Evolutionary conservation across 2,888 invertebrate species (phyloP).

Genomic region (Drosophila dives): DNA sequence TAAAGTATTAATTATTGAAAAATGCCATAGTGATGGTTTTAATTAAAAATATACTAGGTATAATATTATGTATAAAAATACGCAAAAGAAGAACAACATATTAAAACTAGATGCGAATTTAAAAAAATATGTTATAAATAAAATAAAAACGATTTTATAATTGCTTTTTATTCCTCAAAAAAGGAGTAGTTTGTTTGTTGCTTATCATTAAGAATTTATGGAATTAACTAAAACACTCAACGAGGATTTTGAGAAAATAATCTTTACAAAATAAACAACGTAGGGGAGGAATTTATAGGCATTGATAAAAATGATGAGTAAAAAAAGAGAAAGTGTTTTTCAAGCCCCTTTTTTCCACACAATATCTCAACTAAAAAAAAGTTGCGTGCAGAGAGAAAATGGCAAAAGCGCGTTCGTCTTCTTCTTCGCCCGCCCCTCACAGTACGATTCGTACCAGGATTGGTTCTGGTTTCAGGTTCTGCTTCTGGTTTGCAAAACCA

Average conservation of each 20-base stretch:
- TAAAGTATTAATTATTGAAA: neutral
- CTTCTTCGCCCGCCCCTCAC: slow-evolving; percentile 1
- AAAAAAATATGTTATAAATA: neutral
- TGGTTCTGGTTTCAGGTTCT: slow-evolving; percentile 48
- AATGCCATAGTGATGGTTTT: neutral
- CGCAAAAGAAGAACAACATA: neutral
- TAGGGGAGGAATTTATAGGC: slow-evolving; percentile 11
- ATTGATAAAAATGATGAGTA: slow-evolving; percentile 16
- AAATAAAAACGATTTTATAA: neutral
- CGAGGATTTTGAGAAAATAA: neutral
- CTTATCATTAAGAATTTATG: neutral
- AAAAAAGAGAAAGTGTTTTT: slow-evolving; percentile 42
- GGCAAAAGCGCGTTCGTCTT: slow-evolving; percentile 24
- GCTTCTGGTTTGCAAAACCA: slow-evolving; percentile 19
- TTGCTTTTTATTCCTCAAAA: neutral
- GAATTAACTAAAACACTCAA: neutral
- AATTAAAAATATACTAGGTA: neutral
- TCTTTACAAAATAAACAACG: neutral
- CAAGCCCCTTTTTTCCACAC: neutral
- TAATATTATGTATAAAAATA: neutral
- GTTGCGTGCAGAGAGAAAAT: slow-evolving; percentile 38
- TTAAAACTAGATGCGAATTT: neutral
- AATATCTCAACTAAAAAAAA: slow-evolving; percentile 29
- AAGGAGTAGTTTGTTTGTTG: neutral
- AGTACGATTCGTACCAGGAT: slow-evolving; percentile 51